Conservation (phyloP, 2,113 vertebrate genomes). For the Microtus richardsoni region DNA sequence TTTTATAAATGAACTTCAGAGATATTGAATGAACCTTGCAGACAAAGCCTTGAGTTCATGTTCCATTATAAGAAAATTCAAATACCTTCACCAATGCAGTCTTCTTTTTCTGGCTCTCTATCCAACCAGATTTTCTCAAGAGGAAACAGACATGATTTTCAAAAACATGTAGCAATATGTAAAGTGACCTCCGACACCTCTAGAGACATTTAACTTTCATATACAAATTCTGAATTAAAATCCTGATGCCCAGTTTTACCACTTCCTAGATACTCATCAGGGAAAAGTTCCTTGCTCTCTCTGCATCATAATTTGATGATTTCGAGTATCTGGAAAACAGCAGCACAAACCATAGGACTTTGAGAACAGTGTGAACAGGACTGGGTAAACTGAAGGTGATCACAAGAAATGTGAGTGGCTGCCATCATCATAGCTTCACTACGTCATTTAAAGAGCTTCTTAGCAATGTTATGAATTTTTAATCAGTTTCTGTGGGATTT, state of each 20-base stretch:
- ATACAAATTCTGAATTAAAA: background rate
- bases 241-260: background rate
- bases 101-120: background rate
- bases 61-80: background rate
- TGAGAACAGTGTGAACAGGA: background rate
- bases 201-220: background rate
- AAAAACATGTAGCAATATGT: no score
- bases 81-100: background rate
- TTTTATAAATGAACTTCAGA: background rate
- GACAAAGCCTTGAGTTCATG: background rate
- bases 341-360: fast-evolving
- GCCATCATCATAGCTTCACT: background rate
- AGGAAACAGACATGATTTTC: background rate
- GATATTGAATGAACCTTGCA: background rate
- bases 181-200: background rate
- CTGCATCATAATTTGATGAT: background rate
- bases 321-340: background rate
- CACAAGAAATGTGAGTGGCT: background rate
- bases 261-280: background rate
- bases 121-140: background rate
- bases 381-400: background rate
- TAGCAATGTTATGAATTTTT: background rate
- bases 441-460: background rate
- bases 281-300: background rate
- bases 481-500: background rate